Percentiles rank a stretch among this genome's conserved stretches.
Conservation (phyloP, 2,797 vertebrate genomes). For the Parauchenoglanis ngamensis region DNA sequence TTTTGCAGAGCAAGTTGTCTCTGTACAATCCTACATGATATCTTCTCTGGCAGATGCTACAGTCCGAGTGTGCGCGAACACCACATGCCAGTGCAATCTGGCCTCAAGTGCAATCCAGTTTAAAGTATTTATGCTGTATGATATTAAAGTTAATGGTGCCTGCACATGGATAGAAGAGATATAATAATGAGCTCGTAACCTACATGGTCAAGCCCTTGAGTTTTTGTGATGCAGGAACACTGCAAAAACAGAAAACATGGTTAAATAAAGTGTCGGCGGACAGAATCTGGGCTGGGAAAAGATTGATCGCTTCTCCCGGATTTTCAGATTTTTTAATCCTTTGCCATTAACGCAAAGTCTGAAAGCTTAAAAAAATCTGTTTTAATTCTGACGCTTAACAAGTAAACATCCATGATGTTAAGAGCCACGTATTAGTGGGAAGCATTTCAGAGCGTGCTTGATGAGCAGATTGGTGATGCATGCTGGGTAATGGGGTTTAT, state of each 20-base stretch:
- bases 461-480: conserved; percentile 61
- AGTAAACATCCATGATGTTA: conserved; percentile 20
- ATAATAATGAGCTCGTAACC: conserved; percentile 68
- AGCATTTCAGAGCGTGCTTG: conserved; percentile 9
- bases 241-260: conserved; percentile 78
- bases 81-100: conserved; percentile 19
- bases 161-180: conserved; percentile 31
- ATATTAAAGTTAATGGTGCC: neutral
- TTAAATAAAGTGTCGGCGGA: conserved; percentile 60
- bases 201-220: conserved; percentile 88
- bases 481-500: conserved; percentile 53
- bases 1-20: neutral
- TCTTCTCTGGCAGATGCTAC: neutral
- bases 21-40: neutral
- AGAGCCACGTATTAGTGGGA: conserved; percentile 17
- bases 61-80: neutral
- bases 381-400: conserved; percentile 10
- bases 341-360: conserved; percentile 25
- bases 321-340: neutral
- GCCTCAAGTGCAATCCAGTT: neutral
- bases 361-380: neutral
- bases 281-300: conserved; percentile 17
- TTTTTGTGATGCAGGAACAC: conserved; percentile 71
- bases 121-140: neutral
- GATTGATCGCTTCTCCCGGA: conserved; percentile 38